phyloP scores from a whole-genome alignment of 1,140 invertebrate species.

The Micrasema minimum region DNA sequence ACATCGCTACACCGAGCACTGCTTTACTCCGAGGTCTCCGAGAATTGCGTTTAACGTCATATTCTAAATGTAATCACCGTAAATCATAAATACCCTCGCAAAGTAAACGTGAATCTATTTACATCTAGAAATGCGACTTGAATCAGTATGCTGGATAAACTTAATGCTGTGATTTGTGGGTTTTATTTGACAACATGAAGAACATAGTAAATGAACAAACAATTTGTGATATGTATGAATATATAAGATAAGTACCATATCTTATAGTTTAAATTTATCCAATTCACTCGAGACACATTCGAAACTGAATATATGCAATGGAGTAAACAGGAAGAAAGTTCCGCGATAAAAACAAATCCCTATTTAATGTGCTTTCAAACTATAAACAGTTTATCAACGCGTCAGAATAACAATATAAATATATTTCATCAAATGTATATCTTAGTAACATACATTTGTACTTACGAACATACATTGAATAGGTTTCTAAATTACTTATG shows the following conservation, averaged over 20 bases:
- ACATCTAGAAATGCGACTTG: no score
- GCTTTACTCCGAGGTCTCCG: no score
- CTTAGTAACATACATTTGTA: constrained; percentile 31
- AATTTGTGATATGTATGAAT: constrained; percentile 49
- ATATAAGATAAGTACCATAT: constrained; percentile 38
- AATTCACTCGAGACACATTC: not conserved
- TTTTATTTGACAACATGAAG: not conserved
- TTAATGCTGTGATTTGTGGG: no score
- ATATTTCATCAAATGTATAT: not conserved
- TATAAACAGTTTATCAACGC: no score
- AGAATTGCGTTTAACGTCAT: not conserved
- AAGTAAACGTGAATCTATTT: no score
- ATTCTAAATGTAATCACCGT: no score
- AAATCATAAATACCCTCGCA: no score
- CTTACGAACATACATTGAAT: constrained; percentile 24
- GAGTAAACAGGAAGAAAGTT: constrained; percentile 1
- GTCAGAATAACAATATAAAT: no score
- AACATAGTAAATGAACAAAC: constrained; percentile 35
- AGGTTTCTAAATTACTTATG: constrained; percentile 10
- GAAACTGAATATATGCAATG: not conserved
- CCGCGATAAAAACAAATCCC: not conserved
- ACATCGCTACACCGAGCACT: no score
- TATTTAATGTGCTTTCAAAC: no score
- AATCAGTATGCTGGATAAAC: no score
- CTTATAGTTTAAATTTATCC: constrained; percentile 24